These are phyloP conservation scores for Alethe diademata DNA, from an alignment of 2,113 vertebrate species.

Conservation along the genomic window DNA sequence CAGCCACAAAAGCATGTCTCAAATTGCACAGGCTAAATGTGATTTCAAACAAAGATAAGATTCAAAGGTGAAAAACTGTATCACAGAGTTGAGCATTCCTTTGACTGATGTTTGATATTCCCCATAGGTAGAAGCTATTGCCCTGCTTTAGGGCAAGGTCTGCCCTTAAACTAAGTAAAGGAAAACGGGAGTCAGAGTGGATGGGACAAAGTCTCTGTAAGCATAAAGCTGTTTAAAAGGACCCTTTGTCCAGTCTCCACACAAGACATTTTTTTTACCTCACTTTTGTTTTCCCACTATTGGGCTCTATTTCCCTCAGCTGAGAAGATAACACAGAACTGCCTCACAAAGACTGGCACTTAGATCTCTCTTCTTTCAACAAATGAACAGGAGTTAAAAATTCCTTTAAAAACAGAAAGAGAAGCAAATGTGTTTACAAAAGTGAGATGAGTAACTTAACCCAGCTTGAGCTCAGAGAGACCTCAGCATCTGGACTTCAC, in stretches of 20 bases:
- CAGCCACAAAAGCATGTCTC: not conserved
- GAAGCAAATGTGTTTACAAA: not conserved
- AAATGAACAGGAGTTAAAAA: not conserved
- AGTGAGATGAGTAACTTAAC: not conserved
- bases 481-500: not conserved
- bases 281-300: not conserved
- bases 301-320: not conserved
- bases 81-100: not conserved
- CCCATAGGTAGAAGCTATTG: not conserved
- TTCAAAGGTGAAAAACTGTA: not conserved
- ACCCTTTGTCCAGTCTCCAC: not conserved
- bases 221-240: not conserved
- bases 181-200: not conserved
- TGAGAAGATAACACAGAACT: not conserved
- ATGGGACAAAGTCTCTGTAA: not conserved
- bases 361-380: not conserved
- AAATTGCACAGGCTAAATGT: not conserved
- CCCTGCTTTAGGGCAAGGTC: not conserved
- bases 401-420: not conserved
- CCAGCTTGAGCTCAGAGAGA: not conserved
- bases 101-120: not conserved
- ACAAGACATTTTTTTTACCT: fast-evolving
- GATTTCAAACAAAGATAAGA: not conserved
- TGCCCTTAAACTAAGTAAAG: not conserved
- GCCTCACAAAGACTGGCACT: not conserved